Evolutionary conservation across 2,797 vertebrate genomes (phyloP).

Genomic region (Cryptoprocta ferox): DNA sequence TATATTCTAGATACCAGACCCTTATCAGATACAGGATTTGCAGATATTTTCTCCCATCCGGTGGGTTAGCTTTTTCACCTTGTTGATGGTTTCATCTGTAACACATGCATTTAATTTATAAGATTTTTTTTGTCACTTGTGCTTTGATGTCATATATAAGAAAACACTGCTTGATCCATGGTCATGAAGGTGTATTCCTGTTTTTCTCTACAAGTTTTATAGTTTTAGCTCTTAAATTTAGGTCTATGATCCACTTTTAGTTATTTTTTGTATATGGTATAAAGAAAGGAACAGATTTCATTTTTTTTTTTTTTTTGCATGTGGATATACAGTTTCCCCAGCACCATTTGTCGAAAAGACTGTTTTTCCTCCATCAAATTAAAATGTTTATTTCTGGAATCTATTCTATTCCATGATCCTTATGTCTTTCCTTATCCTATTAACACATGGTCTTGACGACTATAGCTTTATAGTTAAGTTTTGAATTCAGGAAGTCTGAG

Average conservation of each 20-base stretch:
- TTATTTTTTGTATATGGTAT: not conserved
- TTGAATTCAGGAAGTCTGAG: not conserved
- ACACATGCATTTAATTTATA: not conserved
- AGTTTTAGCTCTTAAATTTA: not conserved
- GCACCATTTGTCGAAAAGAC: not conserved
- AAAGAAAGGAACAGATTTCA: not conserved
- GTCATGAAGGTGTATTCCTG: not conserved
- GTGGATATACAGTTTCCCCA: not conserved
- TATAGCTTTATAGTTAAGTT: not conserved
- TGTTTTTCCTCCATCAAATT: not conserved
- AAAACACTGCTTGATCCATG: not conserved
- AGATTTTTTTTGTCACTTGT: not conserved
- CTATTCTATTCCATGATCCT: not conserved
- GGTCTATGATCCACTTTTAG: not conserved
- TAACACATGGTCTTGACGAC: not conserved
- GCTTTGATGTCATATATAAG: not conserved
- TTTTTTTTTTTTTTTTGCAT: not conserved
- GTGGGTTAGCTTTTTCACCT: not conserved
- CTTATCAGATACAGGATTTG: not conserved
- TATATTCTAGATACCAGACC: not conserved
- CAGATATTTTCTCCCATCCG: not conserved
- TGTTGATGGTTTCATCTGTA: constrained; percentile 6
- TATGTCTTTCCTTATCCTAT: not conserved
- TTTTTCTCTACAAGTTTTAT: not conserved
- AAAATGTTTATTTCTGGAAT: not conserved